Conservation (phyloP, 2,113 vertebrate species). For the Erythrolamprus reginae region DNA sequence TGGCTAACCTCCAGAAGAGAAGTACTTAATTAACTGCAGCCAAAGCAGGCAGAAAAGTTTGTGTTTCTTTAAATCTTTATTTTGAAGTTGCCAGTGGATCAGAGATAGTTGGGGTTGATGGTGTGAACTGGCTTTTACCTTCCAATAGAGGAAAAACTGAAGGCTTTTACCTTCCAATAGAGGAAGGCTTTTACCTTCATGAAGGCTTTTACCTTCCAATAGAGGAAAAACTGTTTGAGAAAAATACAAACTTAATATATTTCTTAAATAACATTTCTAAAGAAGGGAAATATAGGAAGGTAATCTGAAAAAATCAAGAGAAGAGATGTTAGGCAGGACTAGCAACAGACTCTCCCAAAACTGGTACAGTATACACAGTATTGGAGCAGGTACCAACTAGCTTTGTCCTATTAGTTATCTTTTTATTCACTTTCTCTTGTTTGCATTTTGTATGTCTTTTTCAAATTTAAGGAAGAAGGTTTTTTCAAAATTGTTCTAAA, state of each 20-base stretch:
- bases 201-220: not conserved
- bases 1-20: no score
- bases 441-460: not conserved
- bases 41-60: not conserved
- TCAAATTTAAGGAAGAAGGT: not conserved
- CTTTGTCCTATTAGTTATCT: not conserved
- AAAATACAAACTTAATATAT: not conserved
- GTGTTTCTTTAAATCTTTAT: not conserved
- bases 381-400: not conserved
- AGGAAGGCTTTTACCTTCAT: no score
- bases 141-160: not conserved
- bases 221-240: not conserved
- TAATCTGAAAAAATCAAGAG: not conserved
- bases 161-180: not conserved
- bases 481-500: not conserved
- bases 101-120: not conserved
- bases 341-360: not conserved
- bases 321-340: not conserved
- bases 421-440: not conserved
- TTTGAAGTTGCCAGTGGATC: not conserved
- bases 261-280: not conserved
- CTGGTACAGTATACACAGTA: not conserved
- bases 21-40: no score
- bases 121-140: not conserved
- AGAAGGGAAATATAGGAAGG: not conserved